phyloP scores from a whole-genome alignment of 1,140 invertebrate species.

The Atopsyche davidsoni region DNA sequence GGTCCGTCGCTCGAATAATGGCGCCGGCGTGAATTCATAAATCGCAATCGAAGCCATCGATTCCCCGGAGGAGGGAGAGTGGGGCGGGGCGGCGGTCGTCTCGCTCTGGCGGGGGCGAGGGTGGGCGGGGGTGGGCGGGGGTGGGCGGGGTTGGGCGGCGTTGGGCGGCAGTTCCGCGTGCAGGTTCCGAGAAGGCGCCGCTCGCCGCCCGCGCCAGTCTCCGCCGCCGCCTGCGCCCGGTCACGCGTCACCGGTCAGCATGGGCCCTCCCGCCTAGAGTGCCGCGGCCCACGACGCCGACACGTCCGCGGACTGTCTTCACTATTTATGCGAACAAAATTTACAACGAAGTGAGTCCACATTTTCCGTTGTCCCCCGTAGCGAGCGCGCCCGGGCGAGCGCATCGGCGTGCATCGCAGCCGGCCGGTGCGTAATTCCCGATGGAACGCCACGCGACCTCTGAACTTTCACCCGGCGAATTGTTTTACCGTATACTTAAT shows the following conservation, averaged over 20 bases:
- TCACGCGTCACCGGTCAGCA: slow-evolving; percentile 6
- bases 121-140: slow-evolving; percentile 18
- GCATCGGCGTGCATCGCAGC: no score
- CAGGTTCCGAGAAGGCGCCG: slow-evolving; percentile 8
- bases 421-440: no score
- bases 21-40: slow-evolving; percentile 22
- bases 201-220: neutral
- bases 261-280: neutral
- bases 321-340: slow-evolving; percentile 26
- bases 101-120: slow-evolving; percentile 1
- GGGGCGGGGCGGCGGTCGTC: slow-evolving; percentile 28
- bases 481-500: no score
- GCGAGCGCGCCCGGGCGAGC: no score
- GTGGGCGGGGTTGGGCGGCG: slow-evolving; percentile 10
- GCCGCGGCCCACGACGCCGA: slow-evolving; percentile 7
- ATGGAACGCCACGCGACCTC: no score
- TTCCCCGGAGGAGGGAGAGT: slow-evolving; percentile 26
- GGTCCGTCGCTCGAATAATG: no score
- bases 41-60: slow-evolving; percentile 25
- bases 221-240: slow-evolving; percentile 11
- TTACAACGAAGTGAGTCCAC: slow-evolving; percentile 27
- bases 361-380: no score
- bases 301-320: slow-evolving; percentile 8
- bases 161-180: slow-evolving; percentile 7
- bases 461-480: no score